Evolutionary conservation across 1,140 invertebrate species (phyloP), one percentile per base, ranked within the genome.

Genomic region (Neuroterus valhalla): DNA sequence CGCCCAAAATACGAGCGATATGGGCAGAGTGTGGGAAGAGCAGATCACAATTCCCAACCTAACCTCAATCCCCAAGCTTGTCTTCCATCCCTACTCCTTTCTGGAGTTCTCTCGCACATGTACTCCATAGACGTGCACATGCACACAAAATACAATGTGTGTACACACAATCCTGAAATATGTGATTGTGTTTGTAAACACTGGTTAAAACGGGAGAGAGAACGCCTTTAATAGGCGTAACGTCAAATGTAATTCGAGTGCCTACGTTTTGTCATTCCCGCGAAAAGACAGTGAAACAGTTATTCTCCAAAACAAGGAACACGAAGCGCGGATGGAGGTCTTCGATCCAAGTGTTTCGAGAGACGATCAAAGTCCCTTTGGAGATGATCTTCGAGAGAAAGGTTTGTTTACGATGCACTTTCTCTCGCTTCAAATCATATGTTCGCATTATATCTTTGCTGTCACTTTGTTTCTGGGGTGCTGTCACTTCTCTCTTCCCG

Each of bases 331-430:
- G 6, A 87, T 88, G 86, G 84, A 87, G 71, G 80, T 88, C 1
- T 50, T 88, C 6, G 86, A 88, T 80, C 83, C 86, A 6, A 85
- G 79, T 44, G 76, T 87, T 21, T 81, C 85, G 3, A 83, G 84
- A 44, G 86, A 88, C 66, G 86, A 88, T 74, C 82, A 84, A 26
- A 85, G 86, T 23, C 70, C 87, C 0, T 87, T 80, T 19, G 45
- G 86, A 66, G 86, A 88, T 70, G 86, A 88, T 72, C 81, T 77
- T n/a, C 68, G 84, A 14, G 83, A 87, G 19, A 84, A 79, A 85
- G 82, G 87, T 88, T 73, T 46, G 52, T 38, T 68, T 67, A 48
- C 17, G 15, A 48, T 19, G 46, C n/a, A 62, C 31, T 68, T 46
- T 77, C 71, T 62, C 52, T 62, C 52, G 11, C 55, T 48, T 17